Conservation (phyloP, 2,888 invertebrate genomes). For the Synanthedon tipuliformis region DNA sequence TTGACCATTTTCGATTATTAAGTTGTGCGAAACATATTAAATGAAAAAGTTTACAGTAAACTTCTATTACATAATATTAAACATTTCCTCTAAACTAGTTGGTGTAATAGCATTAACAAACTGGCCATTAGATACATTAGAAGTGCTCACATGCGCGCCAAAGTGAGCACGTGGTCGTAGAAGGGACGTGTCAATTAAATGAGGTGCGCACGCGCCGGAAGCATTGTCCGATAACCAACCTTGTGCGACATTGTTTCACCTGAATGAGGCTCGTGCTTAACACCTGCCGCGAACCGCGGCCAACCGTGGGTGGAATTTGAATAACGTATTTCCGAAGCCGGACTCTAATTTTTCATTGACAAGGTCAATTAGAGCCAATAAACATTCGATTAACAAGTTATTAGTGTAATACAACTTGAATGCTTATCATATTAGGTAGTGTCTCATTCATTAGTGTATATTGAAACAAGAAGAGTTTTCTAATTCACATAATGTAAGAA, state of each 20-base stretch:
- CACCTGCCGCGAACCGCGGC: conserved; percentile 26
- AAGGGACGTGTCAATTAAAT: conserved; percentile 11
- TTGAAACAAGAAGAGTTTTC: conserved; percentile 24
- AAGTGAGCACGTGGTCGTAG: conserved; percentile 36
- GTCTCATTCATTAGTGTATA: conserved; percentile 3
- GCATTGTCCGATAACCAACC: conserved; percentile 23
- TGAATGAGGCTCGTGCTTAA: conserved; percentile 7
- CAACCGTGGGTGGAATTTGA: conserved; percentile 34
- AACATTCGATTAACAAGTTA: neutral
- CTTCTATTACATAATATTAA: conserved; percentile 1
- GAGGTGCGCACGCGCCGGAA: conserved; percentile 46
- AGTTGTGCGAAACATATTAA: no score
- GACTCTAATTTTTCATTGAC: conserved; percentile 5
- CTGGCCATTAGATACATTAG: conserved; percentile 15
- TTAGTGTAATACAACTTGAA: neutral
- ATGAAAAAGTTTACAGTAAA: no score
- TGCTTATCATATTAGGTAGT: conserved; percentile 1
- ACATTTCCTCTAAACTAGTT: conserved; percentile 22
- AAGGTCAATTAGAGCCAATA: neutral
- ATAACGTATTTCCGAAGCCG: conserved; percentile 24
- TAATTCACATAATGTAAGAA: conserved; percentile 10
- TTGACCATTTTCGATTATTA: no score
- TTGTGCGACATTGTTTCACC: conserved; percentile 32
- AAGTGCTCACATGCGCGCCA: conserved; percentile 25
- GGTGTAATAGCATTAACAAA: conserved; percentile 27